A percentile compares a stretch with the other conserved stretches of the same genome.
Evolutionary conservation across 1,140 invertebrate genomes (phyloP).

Genomic region (Limonius californicus): DNA sequence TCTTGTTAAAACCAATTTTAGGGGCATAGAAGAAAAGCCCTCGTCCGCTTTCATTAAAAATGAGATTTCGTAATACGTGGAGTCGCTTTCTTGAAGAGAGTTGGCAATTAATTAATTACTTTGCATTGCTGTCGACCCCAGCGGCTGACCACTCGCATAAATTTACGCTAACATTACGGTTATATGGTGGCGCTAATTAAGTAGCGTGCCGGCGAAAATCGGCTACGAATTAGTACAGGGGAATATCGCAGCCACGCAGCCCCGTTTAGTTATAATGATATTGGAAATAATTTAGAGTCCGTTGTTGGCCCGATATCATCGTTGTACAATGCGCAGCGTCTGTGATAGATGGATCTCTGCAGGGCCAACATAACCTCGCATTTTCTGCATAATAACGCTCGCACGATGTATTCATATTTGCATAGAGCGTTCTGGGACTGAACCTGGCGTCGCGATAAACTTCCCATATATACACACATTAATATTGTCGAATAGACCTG

Average conservation of each 20-base stretch:
- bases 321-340: slow-evolving; percentile 20
- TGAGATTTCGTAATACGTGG: too few relatives aligned
- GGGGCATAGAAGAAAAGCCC: too few relatives aligned
- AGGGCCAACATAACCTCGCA: slow-evolving; percentile 23
- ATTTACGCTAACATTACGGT: background rate
- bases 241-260: slow-evolving; percentile 16
- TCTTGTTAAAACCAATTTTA: too few relatives aligned
- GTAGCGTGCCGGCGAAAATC: slow-evolving; percentile 3
- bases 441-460: too few relatives aligned
- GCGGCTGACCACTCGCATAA: slow-evolving; percentile 2
- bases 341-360: slow-evolving; percentile 25
- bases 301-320: slow-evolving; percentile 26
- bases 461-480: too few relatives aligned
- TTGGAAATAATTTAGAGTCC: slow-evolving; percentile 27
- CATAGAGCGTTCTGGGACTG: slow-evolving; percentile 10
- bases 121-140: slow-evolving; percentile 1
- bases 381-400: slow-evolving; percentile 25
- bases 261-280: slow-evolving; percentile 19
- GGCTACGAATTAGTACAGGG: slow-evolving; percentile 1
- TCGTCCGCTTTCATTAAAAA: too few relatives aligned
- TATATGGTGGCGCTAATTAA: background rate
- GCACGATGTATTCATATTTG: slow-evolving; percentile 24
- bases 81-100: too few relatives aligned
- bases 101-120: slow-evolving; percentile 3
- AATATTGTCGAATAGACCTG: too few relatives aligned